These are phyloP conservation scores for Phenganax stokvisi DNA, from an alignment of 92 coral and sea anemone species.

Conservation along the genomic window DNA sequence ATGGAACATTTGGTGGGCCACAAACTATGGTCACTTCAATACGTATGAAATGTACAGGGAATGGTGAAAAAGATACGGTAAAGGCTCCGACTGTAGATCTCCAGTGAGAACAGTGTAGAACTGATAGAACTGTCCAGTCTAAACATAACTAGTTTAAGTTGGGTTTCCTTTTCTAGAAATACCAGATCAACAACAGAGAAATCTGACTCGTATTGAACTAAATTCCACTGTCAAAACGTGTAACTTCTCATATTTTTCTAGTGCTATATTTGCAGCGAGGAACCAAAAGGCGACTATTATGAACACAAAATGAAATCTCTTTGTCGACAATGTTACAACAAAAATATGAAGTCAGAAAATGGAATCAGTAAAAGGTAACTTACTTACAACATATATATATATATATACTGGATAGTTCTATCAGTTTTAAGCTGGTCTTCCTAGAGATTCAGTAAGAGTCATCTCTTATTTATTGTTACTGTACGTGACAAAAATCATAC, in stretches of 20 bases:
- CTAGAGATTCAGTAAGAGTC: too few species aligned
- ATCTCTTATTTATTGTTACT: background rate
- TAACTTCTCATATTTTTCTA: conserved; percentile 25
- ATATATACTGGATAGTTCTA: too few species aligned
- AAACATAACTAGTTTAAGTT: background rate
- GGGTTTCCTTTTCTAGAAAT: background rate
- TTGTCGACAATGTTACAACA: conserved; percentile 86
- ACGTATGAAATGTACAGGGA: conserved; percentile 77
- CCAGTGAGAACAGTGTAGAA: background rate
- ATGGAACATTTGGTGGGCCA: conserved; percentile 96
- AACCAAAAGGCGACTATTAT: conserved; percentile 87
- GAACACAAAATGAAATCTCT: conserved; percentile 82
- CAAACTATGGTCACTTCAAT: conserved; percentile 85
- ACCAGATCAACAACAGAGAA: background rate
- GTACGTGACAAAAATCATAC: background rate
- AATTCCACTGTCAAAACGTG: background rate
- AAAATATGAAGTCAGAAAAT: conserved; percentile 57
- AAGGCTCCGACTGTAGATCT: conserved; percentile 34
- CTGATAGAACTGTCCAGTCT: background rate
- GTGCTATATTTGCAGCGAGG: conserved; percentile 72
- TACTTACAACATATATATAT: too few species aligned
- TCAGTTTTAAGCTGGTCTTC: too few species aligned
- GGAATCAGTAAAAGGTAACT: conserved; percentile 72
- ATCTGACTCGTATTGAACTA: background rate
- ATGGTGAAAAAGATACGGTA: conserved; percentile 84